phyloP scores from a whole-genome alignment of 2,888 invertebrate genomes.

The Brachyptera risi region DNA sequence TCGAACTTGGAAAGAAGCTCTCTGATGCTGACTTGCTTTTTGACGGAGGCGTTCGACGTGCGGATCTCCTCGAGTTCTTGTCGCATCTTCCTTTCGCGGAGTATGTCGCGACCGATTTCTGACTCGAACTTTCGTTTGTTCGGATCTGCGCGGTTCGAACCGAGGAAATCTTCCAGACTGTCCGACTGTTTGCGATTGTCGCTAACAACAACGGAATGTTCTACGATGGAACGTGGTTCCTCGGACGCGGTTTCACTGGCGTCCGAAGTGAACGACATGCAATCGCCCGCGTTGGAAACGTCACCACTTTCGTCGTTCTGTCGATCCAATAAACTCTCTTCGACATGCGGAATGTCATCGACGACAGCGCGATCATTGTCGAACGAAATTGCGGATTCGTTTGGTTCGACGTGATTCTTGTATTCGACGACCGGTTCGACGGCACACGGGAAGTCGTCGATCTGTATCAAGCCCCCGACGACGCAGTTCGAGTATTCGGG shows the following conservation, averaged over 20 bases:
- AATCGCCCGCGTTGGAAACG: no score
- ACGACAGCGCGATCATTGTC: no score
- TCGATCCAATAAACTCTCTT: no score
- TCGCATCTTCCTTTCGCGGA: slow-evolving; percentile 46
- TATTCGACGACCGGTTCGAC: neutral
- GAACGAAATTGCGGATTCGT: neutral
- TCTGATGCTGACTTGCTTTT: slow-evolving; percentile 49
- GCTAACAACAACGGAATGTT: no score
- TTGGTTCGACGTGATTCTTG: neutral
- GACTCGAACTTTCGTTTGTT: slow-evolving; percentile 46
- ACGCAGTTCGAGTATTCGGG: neutral
- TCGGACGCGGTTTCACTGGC: neutral
- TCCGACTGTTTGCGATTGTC: neutral
- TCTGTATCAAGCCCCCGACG: neutral
- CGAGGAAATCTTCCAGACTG: slow-evolving; percentile 5
- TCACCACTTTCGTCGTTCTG: no score
- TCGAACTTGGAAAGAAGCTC: slow-evolving; percentile 62
- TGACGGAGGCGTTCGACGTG: slow-evolving; percentile 21
- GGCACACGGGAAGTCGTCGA: neutral
- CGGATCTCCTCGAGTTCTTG: slow-evolving; percentile 42
- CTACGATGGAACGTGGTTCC: no score
- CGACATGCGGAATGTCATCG: neutral
- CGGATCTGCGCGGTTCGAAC: neutral
- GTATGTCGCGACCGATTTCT: slow-evolving; percentile 48
- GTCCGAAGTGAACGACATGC: neutral